Evolutionary conservation across 2,113 vertebrate species (phyloP), one percentile per base, ranked within the genome.

Genomic region (Lycaon pictus): DNA sequence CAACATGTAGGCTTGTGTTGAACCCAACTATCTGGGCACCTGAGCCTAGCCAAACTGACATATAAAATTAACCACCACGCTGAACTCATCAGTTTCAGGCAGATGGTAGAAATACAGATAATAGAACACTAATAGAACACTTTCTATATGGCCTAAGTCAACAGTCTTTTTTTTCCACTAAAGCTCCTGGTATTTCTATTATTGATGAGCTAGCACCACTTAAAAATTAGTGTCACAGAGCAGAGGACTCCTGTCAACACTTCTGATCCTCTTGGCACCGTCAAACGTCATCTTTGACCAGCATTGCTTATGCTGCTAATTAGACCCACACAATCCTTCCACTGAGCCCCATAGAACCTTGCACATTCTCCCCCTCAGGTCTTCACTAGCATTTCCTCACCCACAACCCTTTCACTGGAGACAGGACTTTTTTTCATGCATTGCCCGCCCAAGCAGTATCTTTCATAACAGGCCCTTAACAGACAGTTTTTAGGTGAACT

Each of bases 361-460:
- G 2, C 51, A 13, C 55, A 1, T 4, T 1, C 51, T 11, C 3
- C 2, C 10, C 3, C 62, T 63, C 3, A 11, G 69, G 62, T 20
- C 32, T 29, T 55, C 69, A 19, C 35, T 63, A 25, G 5, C 0
- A 3, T 3, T 63, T 19, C 67, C 53, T 58, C 20, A 13, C 20
- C 1, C 0, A 4, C 25, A 43, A 12, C 22, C 51, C 60, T 63
- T 3, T 0, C 11, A 11, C 43, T 51, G 13, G 71, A 74, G 60
- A 12, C 5, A 51, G 0, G 5, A 0, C 4, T 58, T 10, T 1
- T 10, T 11, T 8, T 51, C 60, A 43, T 51, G 74, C 17, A 25
- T 43, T 53, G 3, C 53, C 3, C 10, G 29, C 22, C 12, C n/a
- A 17, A 56, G 8, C 20, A 32, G 6, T 27, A 15, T 12, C 5